phyloP scores from a whole-genome alignment of 2,113 vertebrate species.

The Amblyornis subalaris region DNA sequence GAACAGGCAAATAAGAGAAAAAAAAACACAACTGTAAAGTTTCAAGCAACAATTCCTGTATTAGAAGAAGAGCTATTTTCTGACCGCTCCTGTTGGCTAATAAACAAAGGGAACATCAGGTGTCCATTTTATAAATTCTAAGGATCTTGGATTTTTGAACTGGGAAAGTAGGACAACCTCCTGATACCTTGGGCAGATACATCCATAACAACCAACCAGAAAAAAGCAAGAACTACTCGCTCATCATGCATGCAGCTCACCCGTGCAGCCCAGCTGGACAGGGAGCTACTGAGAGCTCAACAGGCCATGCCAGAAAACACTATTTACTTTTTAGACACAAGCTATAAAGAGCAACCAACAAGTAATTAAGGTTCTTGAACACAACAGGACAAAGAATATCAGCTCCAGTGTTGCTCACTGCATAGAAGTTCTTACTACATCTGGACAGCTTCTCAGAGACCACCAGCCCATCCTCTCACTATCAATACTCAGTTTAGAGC shows the following conservation, averaged over 20 bases:
- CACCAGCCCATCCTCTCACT: background rate
- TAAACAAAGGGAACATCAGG: constrained; percentile 1
- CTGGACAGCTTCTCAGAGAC: background rate
- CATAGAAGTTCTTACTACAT: background rate
- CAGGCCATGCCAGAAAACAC: constrained; percentile 4
- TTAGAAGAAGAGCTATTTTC: constrained; percentile 15
- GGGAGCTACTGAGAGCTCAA: constrained; percentile 20
- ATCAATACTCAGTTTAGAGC: background rate
- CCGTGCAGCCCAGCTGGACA: constrained; percentile 33
- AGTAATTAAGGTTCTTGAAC: constrained; percentile 4
- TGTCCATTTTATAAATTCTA: background rate
- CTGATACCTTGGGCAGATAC: constrained; percentile 12
- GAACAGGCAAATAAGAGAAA: background rate
- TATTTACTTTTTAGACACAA: background rate
- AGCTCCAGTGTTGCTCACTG: background rate
- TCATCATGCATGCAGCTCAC: constrained; percentile 44
- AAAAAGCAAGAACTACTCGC: background rate
- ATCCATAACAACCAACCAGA: background rate
- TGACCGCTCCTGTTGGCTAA: background rate
- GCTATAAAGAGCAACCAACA: constrained; percentile 24
- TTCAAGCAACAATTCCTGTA: background rate
- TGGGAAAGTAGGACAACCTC: constrained; percentile 37
- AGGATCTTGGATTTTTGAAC: background rate
- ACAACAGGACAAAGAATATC: background rate
- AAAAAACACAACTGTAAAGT: background rate